Conservation (phyloP, 1,140 invertebrate species). For the Sycophila sp. region DNA sequence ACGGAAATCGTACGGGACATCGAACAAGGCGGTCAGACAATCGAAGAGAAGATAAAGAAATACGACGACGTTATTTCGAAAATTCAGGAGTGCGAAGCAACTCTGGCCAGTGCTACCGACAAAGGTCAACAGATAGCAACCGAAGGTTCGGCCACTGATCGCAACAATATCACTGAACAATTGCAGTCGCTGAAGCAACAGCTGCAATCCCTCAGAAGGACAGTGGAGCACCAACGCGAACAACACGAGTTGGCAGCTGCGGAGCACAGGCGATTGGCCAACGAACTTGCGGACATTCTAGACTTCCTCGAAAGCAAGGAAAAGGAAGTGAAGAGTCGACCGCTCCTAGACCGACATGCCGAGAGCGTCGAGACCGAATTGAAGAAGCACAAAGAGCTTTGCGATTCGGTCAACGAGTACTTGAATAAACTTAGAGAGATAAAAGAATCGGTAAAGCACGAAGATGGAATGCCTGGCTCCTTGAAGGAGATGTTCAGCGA, state of each 20-base stretch:
- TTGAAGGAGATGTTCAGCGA: constrained; percentile 86
- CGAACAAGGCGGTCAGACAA: constrained; percentile 80
- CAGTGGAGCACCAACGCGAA: constrained; percentile 85
- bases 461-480: constrained; percentile 80
- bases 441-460: constrained; percentile 75
- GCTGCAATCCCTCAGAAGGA: constrained; percentile 79
- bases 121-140: constrained; percentile 91
- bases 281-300: constrained; percentile 82
- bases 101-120: constrained; percentile 84
- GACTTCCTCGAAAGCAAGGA: constrained; percentile 89
- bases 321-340: constrained; percentile 81
- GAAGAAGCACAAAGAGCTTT: constrained; percentile 78
- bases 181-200: constrained; percentile 88
- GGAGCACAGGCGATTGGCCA: constrained; percentile 83
- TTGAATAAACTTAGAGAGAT: constrained; percentile 76
- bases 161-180: constrained; percentile 88
- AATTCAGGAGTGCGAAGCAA: constrained; percentile 89
- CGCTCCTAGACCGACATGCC: constrained; percentile 80
- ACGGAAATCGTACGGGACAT: constrained; percentile 86
- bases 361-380: constrained; percentile 84
- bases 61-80: constrained; percentile 87
- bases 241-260: constrained; percentile 89
- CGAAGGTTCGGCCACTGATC: constrained; percentile 86
- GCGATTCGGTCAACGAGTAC: constrained; percentile 76
- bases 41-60: constrained; percentile 86